phyloP scores from a whole-genome alignment of 2,797 vertebrate species.

The Trematomus bernacchii region DNA sequence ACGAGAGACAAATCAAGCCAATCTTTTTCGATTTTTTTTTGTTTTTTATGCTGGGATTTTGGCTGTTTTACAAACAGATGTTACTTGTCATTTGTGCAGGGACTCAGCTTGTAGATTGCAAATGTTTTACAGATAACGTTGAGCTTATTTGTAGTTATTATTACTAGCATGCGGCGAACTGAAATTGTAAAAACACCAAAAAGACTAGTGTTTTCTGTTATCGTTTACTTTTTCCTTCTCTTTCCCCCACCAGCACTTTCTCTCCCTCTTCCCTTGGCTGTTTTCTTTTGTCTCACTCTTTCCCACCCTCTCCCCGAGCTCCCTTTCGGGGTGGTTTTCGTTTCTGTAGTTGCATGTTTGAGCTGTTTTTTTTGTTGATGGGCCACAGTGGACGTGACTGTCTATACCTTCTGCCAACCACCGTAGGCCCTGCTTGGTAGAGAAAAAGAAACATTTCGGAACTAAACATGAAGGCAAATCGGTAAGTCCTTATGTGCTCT shows the following conservation, averaged over 20 bases:
- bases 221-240: slow-evolving; percentile 47
- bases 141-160: slow-evolving; percentile 58
- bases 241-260: slow-evolving; percentile 35
- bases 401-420: slow-evolving; percentile 65
- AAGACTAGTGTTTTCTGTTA: slow-evolving; percentile 45
- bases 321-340: slow-evolving; percentile 53
- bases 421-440: slow-evolving; percentile 61
- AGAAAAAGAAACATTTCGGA: slow-evolving; percentile 68
- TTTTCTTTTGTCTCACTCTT: slow-evolving; percentile 65
- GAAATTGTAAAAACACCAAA: slow-evolving; percentile 68
- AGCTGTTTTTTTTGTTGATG: slow-evolving; percentile 47
- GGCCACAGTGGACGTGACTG: slow-evolving; percentile 69
- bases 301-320: slow-evolving; percentile 56
- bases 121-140: slow-evolving; percentile 71
- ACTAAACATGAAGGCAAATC: slow-evolving; percentile 58
- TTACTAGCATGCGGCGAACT: slow-evolving; percentile 47
- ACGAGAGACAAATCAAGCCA: slow-evolving; percentile 78
- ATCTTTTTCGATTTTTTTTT: slow-evolving; percentile 78
- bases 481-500: slow-evolving; percentile 73
- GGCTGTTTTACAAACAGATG: slow-evolving; percentile 92
- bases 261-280: slow-evolving; percentile 53
- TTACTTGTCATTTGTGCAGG: slow-evolving; percentile 90
- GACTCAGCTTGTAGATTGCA: slow-evolving; percentile 84
- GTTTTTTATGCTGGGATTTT: slow-evolving; percentile 81
- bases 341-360: slow-evolving; percentile 66